Evolutionary conservation across 2,797 vertebrate genomes (phyloP).

Genomic region (Acanthurus lineatus): DNA sequence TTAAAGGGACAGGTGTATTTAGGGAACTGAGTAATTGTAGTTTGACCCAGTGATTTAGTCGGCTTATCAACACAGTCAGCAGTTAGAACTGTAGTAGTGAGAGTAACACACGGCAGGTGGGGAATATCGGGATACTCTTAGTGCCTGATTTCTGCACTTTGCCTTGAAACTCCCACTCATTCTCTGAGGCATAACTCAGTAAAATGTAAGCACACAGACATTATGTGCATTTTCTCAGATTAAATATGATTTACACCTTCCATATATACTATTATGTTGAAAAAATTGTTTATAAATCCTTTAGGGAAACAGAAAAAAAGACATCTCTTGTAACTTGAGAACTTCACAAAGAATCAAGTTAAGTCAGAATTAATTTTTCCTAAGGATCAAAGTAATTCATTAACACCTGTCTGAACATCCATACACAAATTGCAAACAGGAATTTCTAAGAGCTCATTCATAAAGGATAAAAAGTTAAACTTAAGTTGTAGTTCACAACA

Average conservation of each 20-base stretch:
- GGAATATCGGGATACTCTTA: too few relatives aligned
- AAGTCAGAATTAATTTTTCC: not conserved
- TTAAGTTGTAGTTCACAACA: too few relatives aligned
- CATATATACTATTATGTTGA: too few relatives aligned
- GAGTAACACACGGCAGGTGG: not conserved
- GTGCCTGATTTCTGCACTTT: not conserved
- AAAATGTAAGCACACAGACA: too few relatives aligned
- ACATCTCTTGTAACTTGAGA: not conserved
- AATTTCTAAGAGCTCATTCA: too few relatives aligned
- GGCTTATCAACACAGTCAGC: not conserved
- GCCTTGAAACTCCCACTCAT: not conserved
- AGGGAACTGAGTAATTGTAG: not conserved
- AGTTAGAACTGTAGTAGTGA: not conserved
- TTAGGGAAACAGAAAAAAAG: too few relatives aligned
- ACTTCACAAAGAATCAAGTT: not conserved
- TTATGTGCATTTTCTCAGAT: not conserved
- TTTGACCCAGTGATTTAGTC: not conserved
- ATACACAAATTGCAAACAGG: too few relatives aligned
- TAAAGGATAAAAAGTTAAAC: too few relatives aligned
- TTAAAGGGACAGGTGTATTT: not conserved
- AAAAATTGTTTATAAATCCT: too few relatives aligned
- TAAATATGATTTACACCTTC: too few relatives aligned
- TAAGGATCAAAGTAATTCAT: not conserved
- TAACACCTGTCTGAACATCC: not conserved
- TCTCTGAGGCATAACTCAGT: not conserved